Conservation (phyloP, 2,113 vertebrate species). For the Callaeas wilsoni region DNA sequence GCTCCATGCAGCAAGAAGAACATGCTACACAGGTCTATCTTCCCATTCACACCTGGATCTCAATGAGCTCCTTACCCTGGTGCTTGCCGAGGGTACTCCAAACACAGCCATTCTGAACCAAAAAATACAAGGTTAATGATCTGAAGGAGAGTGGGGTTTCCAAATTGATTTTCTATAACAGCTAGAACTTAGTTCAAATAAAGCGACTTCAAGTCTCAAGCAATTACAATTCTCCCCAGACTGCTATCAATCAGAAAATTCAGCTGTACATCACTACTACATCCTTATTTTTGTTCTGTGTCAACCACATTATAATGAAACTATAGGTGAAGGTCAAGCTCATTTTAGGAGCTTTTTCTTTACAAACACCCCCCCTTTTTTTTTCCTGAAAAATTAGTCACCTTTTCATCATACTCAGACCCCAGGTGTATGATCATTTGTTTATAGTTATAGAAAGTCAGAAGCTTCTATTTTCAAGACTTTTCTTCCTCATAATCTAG, state of each 20-base stretch:
- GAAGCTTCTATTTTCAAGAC: not conserved
- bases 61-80: fast-evolving
- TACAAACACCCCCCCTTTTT: not conserved
- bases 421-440: not conserved
- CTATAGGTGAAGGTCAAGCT: not conserved
- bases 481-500: not conserved
- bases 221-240: not conserved
- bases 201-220: not conserved
- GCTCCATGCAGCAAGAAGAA: not conserved
- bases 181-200: not conserved
- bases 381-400: not conserved
- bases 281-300: not conserved
- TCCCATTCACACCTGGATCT: not conserved
- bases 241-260: not conserved
- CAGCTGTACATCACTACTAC: not conserved
- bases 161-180: not conserved
- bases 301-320: not conserved
- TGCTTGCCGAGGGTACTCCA: not conserved
- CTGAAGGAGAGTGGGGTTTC: not conserved
- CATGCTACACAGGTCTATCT: fast-evolving
- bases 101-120: not conserved
- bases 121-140: not conserved
- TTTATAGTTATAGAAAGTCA: not conserved
- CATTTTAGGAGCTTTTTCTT: not conserved
- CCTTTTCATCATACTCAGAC: not conserved